Evolutionary conservation across 1,140 invertebrate genomes (phyloP), one percentile per base, ranked within the genome.

Genomic region (Subanguina moxae): DNA sequence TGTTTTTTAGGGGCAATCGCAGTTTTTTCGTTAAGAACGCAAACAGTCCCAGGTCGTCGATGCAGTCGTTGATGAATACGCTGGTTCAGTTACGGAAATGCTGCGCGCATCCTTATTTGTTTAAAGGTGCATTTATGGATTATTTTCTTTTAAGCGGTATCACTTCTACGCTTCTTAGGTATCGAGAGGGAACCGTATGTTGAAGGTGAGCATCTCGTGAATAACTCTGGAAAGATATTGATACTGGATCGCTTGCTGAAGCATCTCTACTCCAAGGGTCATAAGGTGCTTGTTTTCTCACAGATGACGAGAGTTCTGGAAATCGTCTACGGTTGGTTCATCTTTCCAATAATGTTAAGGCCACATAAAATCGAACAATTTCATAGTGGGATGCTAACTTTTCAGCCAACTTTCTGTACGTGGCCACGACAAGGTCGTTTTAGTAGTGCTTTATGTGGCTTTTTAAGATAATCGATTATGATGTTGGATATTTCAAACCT

Each of bases 91-190:
- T 98, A 69, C 86, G 94, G 62, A 98, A 98, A 85, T 88, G 97
- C 38, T 97, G 94, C 84, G 97, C 97, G 85, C 94, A 98, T 87
- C 94, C 94, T 1, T 97, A 97, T 84, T 95, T 98, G 90, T 97
- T 97, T 85, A 79, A 84, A 76, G 84, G 84, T 84, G 68, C 69
- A 72, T 15, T 11, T 62, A 3, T 19, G 1, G 15, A 25, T 9
- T 42, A 13, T 1, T 62, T 52, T 3, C 3, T 15, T 3, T 19
- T 15, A 52, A 15, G 8, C 23, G n/a, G 11, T 52, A 52, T 7
- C 15, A 25, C 3, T 19, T 52, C n/a, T 7, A 7, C n/a, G n/a
- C 23, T 21, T 52, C 32, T 62, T 8, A 52, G 48, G 48, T 52
- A 25, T 72, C 25, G 70, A 72, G 21, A 38, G 28, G 63, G 42